phyloP scores from a whole-genome alignment of 2,888 invertebrate species.

The Agriopis marginaria region DNA sequence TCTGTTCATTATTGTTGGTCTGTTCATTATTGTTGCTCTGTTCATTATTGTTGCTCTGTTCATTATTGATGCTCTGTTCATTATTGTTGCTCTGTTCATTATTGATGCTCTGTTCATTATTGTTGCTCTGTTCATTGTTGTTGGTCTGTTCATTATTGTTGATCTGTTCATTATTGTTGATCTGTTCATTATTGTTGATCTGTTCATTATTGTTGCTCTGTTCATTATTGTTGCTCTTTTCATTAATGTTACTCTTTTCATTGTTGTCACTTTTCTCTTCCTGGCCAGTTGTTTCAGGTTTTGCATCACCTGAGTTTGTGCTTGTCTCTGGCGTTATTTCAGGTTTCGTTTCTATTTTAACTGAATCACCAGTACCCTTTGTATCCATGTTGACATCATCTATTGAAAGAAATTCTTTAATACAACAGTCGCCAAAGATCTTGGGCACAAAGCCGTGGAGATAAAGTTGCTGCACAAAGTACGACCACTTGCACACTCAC shows the following conservation, averaged over 20 bases:
- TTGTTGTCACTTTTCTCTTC: constrained; percentile 1
- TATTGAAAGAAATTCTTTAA: neutral
- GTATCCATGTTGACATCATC: neutral
- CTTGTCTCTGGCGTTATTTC: constrained; percentile 1
- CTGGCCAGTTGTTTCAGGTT: neutral
- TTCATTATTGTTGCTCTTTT: neutral
- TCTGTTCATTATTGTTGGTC: too few species aligned
- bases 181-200: too few species aligned
- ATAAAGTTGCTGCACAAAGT: too few species aligned
- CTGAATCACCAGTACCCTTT: neutral
- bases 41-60: too few species aligned
- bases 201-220: neutral
- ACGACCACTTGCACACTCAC: too few species aligned
- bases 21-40: neutral
- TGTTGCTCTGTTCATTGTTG: neutral
- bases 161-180: neutral
- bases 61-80: too few species aligned
- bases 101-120: neutral
- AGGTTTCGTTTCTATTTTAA: neutral
- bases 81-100: neutral
- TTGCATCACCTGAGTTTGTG: neutral
- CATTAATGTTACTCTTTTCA: neutral
- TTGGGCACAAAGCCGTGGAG: too few species aligned
- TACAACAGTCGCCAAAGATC: neutral
- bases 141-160: neutral